Conservation (phyloP, 2,888 invertebrate species). For the Oegoconia quadripuncta region DNA sequence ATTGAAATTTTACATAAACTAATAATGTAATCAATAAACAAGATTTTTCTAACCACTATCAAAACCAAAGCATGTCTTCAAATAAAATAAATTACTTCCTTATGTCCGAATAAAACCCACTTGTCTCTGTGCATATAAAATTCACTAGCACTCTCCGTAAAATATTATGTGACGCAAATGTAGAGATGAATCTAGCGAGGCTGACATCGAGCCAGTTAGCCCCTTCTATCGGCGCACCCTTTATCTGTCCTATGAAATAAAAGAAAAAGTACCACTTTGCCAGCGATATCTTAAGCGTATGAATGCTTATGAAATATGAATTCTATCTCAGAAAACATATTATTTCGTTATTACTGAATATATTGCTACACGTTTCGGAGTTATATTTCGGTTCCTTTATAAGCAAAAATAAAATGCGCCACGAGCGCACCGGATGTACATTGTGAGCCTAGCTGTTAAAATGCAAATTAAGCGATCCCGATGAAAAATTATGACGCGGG, state of each 20-base stretch:
- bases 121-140: slow-evolving; percentile 65
- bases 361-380: slow-evolving; percentile 61
- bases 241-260: slow-evolving; percentile 72
- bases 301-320: slow-evolving; percentile 76
- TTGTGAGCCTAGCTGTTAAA: slow-evolving; percentile 24
- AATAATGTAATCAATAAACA: no score
- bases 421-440: slow-evolving; percentile 28
- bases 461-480: slow-evolving; percentile 27
- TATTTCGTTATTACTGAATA: slow-evolving; percentile 73
- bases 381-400: slow-evolving; percentile 51
- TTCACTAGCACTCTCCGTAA: slow-evolving; percentile 53
- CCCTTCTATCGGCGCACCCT: slow-evolving; percentile 49
- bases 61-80: slow-evolving; percentile 3
- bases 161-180: slow-evolving; percentile 65
- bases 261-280: slow-evolving; percentile 60
- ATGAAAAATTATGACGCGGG: slow-evolving; percentile 25
- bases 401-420: slow-evolving; percentile 46
- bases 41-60: no score
- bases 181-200: slow-evolving; percentile 56
- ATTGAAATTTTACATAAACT: no score
- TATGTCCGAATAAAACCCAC: slow-evolving; percentile 56
- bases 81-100: slow-evolving; percentile 40
- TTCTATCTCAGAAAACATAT: slow-evolving; percentile 73
- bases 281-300: slow-evolving; percentile 67
- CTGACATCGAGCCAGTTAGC: slow-evolving; percentile 51